Percentiles rank a stretch among this genome's conserved stretches.
Evolutionary conservation across 2,113 vertebrate genomes (phyloP).

Genomic region (Candoia aspera): DNA sequence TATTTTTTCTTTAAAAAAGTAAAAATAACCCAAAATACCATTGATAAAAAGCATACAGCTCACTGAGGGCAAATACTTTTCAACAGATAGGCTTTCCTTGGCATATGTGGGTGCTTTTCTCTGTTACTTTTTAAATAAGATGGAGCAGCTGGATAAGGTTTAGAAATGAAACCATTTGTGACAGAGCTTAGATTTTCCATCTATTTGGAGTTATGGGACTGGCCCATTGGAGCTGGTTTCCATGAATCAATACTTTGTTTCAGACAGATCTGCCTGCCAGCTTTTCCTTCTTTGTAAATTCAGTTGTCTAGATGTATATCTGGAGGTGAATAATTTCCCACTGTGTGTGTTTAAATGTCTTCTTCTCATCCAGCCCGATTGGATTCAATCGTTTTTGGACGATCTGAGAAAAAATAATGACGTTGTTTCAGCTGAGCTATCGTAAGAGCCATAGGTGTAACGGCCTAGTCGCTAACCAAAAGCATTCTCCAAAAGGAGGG

Average conservation of each 20-base stretch:
- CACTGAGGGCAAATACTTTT: neutral
- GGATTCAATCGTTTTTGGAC: slow-evolving; percentile 72
- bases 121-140: neutral
- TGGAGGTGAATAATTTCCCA: slow-evolving; percentile 71
- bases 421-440: slow-evolving; percentile 31
- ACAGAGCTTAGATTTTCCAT: neutral
- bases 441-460: slow-evolving; percentile 58
- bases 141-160: neutral
- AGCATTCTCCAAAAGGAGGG: slow-evolving; percentile 49
- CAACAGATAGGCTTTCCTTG: neutral
- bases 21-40: neutral
- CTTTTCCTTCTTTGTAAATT: slow-evolving; percentile 63
- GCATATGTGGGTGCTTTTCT: neutral
- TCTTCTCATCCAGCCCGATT: slow-evolving; percentile 61
- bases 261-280: slow-evolving; percentile 58
- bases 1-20: neutral
- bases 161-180: neutral
- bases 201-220: neutral
- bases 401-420: slow-evolving; percentile 57
- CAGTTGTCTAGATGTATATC: slow-evolving; percentile 71
- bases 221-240: slow-evolving; percentile 31
- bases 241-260: slow-evolving; percentile 70
- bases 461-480: slow-evolving; percentile 42
- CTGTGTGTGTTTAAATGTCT: slow-evolving; percentile 33
- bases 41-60: neutral